These are phyloP conservation scores for Meles meles DNA, from an alignment of 2,113 vertebrate species.

Conservation along the genomic window DNA sequence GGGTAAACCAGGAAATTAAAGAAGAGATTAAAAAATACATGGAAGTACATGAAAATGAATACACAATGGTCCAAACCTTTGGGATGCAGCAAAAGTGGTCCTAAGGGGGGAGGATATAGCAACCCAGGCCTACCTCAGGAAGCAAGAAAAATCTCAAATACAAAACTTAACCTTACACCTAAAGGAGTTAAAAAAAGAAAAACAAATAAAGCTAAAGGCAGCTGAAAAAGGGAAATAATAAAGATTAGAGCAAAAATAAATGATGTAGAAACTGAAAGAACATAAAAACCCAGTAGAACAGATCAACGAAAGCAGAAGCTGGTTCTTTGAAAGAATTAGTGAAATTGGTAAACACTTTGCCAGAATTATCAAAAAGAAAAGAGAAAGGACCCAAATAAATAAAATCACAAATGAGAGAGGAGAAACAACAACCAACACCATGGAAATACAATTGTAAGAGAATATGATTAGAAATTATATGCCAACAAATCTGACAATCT, in stretches of 20 bases:
- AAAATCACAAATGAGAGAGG: no score
- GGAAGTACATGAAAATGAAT: neutral
- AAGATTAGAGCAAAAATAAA: neutral
- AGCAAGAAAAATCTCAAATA: neutral
- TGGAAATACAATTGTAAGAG: no score
- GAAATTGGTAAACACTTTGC: neutral
- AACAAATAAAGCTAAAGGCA: neutral
- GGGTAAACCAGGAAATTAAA: neutral
- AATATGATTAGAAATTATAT: no score
- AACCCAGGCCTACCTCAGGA: neutral
- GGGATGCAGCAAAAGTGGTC: neutral
- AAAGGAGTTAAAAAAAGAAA: neutral
- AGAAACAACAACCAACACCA: no score
- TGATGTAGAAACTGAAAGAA: neutral
- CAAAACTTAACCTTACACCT: neutral
- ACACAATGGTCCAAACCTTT: neutral
- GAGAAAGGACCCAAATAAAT: neutral
- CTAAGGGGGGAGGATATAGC: neutral
- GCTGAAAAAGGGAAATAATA: neutral
- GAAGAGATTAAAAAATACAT: neutral
- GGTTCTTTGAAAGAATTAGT: neutral
- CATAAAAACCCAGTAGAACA: neutral
- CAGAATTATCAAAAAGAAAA: neutral
- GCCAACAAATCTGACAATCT: no score
- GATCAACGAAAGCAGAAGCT: neutral